These are phyloP conservation scores for Trematomus loennbergii DNA, from an alignment of 2,113 vertebrate species.

Conservation along the genomic window DNA sequence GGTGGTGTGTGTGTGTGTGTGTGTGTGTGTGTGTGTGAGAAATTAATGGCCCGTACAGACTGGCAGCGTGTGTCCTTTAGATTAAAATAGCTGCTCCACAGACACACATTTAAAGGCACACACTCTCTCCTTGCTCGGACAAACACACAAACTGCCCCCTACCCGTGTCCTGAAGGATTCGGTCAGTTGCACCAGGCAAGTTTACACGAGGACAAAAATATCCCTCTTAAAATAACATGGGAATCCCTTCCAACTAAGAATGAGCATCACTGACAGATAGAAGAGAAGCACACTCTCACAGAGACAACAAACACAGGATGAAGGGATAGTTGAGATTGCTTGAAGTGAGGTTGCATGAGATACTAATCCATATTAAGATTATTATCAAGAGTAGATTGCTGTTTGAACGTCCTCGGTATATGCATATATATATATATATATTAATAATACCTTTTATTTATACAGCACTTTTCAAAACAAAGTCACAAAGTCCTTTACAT, in stretches of 20 bases:
- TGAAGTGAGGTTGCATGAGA: neutral
- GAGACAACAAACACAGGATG: neutral
- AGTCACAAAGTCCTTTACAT: too few relatives aligned
- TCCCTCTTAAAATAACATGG: constrained; percentile 33
- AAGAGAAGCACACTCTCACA: neutral
- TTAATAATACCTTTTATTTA: too few relatives aligned
- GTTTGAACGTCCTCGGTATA: too few relatives aligned
- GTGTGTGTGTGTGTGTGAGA: neutral
- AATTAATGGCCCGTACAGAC: constrained; percentile 52
- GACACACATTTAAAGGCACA: constrained; percentile 52
- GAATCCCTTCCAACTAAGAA: constrained; percentile 7
- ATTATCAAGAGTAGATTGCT: too few relatives aligned
- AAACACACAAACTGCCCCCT: constrained; percentile 20
- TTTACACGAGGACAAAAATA: constrained; percentile 44
- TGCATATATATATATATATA: too few relatives aligned
- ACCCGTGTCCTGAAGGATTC: constrained; percentile 28
- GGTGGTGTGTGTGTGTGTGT: neutral
- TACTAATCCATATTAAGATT: too few relatives aligned
- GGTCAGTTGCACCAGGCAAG: constrained; percentile 2
- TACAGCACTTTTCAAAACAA: too few relatives aligned
- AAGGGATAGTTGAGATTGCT: too few relatives aligned
- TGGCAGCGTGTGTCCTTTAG: constrained; percentile 47
- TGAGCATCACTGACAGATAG: constrained; percentile 1
- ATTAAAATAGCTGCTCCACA: constrained; percentile 66
- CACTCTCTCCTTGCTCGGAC: constrained; percentile 3